Evolutionary conservation across 2,797 vertebrate species (phyloP), one percentile per base, ranked within the genome.

Genomic region (Mionectes olivaceus): DNA sequence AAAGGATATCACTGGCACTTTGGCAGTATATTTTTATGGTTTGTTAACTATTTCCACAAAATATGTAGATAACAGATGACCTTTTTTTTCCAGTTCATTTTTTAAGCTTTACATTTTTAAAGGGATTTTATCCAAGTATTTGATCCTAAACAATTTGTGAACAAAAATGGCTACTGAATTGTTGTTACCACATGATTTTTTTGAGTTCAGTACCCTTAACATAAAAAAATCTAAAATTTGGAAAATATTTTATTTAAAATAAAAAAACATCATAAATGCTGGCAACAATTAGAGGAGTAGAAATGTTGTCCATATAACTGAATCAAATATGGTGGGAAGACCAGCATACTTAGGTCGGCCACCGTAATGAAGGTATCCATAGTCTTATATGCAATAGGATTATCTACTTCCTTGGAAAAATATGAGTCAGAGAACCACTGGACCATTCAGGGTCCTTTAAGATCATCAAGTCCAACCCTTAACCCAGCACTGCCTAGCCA

Each of bases 381-480:
- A 17, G 5, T 59, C 12, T 49, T 32, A 56, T 53, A 56, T 6
- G 27, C 1, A 2, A 39, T 3, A 63, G 16, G 9, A 73, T 56
- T 44, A 63, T 5, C 33, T 55, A 7, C 11, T 64, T 57, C 27
- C 7, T 13, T 65, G 33, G 14, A 73, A 85, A 80, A 74, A 17
- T 10, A 49, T 2, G 4, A 46, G 10, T 47, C 16, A 22, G 5
- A 65, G 25, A 59, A 35, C 18, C 27, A 41, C 5, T 55, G 25
- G 13, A 32, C 53, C 2, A 2, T 41, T 35, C 47, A 35, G 5
- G 15, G 17, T 82, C 30, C 21, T 41, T 75, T n/a, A 47, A 13
- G 25, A 32, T 10, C 3, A 19, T 25, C 0, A 0, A 39, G 13
- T 39, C n/a, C 11, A 74, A 27, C 8, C 3, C 9, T 25, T 68